Evolutionary conservation across 2,797 vertebrate species (phyloP).

Genomic region (Glossophaga mutica): DNA sequence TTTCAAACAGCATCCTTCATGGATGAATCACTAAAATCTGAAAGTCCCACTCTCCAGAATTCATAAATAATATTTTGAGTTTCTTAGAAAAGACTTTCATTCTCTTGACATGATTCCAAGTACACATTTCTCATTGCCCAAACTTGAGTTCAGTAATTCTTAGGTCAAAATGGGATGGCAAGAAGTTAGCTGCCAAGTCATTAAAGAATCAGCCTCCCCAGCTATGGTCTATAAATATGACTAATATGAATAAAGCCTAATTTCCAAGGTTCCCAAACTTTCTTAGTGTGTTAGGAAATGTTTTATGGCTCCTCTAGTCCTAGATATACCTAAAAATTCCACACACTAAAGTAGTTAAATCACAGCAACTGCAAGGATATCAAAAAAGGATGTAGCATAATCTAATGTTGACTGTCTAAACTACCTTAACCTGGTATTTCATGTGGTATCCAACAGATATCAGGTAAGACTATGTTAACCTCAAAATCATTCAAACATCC

Average conservation of each 20-base stretch:
- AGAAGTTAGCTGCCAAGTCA: background rate
- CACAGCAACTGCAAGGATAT: background rate
- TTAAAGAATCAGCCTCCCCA: background rate
- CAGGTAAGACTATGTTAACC: background rate
- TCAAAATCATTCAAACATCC: background rate
- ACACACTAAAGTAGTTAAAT: background rate
- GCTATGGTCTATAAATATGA: background rate
- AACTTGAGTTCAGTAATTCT: background rate
- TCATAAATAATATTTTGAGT: background rate
- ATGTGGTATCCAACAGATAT: background rate
- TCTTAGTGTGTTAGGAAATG: background rate
- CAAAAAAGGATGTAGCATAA: background rate
- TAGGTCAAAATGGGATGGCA: background rate
- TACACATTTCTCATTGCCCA: background rate
- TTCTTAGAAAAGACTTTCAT: background rate
- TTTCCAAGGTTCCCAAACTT: background rate
- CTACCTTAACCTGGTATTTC: background rate
- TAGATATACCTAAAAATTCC: background rate
- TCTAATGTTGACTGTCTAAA: background rate
- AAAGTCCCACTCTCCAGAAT: background rate
- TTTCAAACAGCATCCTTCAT: conserved; percentile 14
- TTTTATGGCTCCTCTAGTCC: background rate
- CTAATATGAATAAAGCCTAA: background rate
- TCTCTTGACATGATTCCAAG: background rate
- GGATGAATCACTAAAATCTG: conserved; percentile 12